These are phyloP conservation scores for Shinisaurus crocodilurus DNA, from an alignment of 2,113 vertebrate species.

Conservation along the genomic window DNA sequence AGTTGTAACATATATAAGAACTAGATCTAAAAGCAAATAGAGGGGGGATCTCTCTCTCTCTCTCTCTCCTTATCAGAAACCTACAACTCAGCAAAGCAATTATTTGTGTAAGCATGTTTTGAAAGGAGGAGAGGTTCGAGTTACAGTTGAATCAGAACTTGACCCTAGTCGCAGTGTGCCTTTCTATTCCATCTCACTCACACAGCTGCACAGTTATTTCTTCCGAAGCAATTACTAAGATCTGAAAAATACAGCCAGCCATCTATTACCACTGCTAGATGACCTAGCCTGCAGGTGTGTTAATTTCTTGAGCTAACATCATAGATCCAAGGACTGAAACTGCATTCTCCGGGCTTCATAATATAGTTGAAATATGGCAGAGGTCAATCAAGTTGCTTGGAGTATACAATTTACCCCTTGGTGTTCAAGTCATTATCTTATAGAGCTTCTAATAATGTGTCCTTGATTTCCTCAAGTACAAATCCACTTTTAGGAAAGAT, in stretches of 20 bases:
- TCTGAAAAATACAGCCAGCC: neutral
- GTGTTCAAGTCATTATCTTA: neutral
- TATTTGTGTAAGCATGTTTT: neutral
- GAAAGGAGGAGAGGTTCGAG: neutral
- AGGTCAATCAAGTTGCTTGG: neutral
- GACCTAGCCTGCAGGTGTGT: neutral
- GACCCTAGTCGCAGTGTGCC: neutral
- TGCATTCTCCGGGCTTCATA: neutral
- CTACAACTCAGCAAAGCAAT: neutral
- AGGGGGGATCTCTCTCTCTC: too few species aligned
- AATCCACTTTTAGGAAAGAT: neutral
- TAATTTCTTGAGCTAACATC: neutral
- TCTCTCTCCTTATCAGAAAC: neutral
- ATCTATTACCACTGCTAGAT: conserved; percentile 6
- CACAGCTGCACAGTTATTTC: neutral
- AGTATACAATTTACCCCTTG: neutral
- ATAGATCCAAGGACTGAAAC: neutral
- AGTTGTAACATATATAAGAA: neutral
- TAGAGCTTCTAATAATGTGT: neutral
- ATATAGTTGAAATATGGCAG: neutral
- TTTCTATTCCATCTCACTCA: neutral
- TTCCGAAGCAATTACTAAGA: neutral
- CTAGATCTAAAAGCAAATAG: neutral
- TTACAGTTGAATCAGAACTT: neutral
- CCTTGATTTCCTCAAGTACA: neutral